These are phyloP conservation scores for Drosophila paucipuncta DNA, from an alignment of 2,888 invertebrate genomes.

Conservation along the genomic window DNA sequence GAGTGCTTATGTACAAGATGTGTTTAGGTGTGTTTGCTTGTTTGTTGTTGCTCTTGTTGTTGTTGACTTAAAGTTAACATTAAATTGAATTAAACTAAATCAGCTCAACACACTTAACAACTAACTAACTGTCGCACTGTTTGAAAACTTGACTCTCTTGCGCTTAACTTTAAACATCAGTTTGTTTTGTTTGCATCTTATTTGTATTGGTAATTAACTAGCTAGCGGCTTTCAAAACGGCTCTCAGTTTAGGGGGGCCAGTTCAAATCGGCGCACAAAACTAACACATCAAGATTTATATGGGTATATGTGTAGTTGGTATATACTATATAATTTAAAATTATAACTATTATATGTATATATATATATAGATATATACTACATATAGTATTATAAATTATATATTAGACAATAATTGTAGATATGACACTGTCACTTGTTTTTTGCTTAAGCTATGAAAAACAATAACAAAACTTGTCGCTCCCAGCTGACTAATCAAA, in stretches of 20 bases:
- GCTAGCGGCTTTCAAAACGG: constrained; percentile 46
- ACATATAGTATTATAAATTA: constrained; percentile 38
- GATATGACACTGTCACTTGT: constrained; percentile 82
- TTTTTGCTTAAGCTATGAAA: constrained; percentile 47
- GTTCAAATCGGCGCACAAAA: constrained; percentile 13
- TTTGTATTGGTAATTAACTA: constrained; percentile 52
- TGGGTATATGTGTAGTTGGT: constrained; percentile 16
- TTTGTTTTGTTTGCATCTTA: constrained; percentile 42
- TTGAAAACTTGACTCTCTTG: constrained; percentile 41
- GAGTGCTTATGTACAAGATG: constrained; percentile 21
- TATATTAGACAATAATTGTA: constrained; percentile 75
- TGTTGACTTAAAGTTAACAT: constrained; percentile 44
- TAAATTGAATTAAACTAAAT: constrained; percentile 75
- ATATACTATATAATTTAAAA: constrained; percentile 64
- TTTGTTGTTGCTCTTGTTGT: constrained; percentile 9
- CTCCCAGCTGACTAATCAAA: constrained; percentile 62
- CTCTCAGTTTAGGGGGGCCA: constrained; percentile 17
- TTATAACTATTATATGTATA: constrained; percentile 61
- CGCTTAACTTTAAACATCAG: constrained; percentile 37
- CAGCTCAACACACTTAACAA: constrained; percentile 68
- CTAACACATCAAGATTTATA: constrained; percentile 25
- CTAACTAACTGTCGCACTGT: constrained; percentile 40
- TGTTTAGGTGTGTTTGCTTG: not conserved
- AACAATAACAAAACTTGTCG: constrained; percentile 55
- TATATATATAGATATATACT: constrained; percentile 26